Evolutionary conservation across 2,113 vertebrate species (phyloP).

Genomic region (Albula glossodonta): DNA sequence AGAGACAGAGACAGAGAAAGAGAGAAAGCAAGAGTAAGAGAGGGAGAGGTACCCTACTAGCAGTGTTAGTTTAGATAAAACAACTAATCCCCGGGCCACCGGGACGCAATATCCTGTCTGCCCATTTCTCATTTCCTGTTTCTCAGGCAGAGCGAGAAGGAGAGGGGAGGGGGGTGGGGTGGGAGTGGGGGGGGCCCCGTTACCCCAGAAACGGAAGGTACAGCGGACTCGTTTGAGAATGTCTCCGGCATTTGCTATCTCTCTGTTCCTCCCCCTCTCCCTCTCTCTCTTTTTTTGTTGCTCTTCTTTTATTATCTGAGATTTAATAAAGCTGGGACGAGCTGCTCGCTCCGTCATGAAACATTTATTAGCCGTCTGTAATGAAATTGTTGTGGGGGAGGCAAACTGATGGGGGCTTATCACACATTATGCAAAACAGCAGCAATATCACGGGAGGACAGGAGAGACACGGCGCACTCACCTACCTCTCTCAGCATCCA

Average conservation of each 20-base stretch:
- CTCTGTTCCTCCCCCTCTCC: conserved; percentile 52
- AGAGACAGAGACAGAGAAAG: background rate
- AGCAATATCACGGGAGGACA: conserved; percentile 64
- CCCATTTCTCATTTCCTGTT: conserved; percentile 88
- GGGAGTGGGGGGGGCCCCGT: conserved; percentile 69
- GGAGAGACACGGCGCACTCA: background rate
- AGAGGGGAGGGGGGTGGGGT: conserved; percentile 45
- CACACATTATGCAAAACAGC: conserved; percentile 81
- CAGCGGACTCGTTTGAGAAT: conserved; percentile 72
- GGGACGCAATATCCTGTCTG: conserved; percentile 90
- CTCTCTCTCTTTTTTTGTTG: conserved; percentile 51
- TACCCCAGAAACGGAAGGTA: conserved; percentile 81
- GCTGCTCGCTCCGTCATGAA: conserved; percentile 86
- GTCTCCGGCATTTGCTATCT: conserved; percentile 67
- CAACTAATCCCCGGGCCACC: conserved; percentile 82
- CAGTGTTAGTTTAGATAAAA: conserved; percentile 78
- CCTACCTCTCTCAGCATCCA: background rate
- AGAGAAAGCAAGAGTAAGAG: background rate
- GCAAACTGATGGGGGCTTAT: conserved; percentile 76
- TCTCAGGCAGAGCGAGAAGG: conserved; percentile 71
- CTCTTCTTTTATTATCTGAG: conserved; percentile 85
- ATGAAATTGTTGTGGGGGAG: conserved; percentile 85
- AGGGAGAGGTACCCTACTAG: conserved; percentile 1
- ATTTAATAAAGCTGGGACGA: conserved; percentile 86
- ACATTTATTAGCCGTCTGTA: conserved; percentile 92